These are phyloP conservation scores for Alosa alosa DNA, from an alignment of 2,113 vertebrate species.

Conservation along the genomic window DNA sequence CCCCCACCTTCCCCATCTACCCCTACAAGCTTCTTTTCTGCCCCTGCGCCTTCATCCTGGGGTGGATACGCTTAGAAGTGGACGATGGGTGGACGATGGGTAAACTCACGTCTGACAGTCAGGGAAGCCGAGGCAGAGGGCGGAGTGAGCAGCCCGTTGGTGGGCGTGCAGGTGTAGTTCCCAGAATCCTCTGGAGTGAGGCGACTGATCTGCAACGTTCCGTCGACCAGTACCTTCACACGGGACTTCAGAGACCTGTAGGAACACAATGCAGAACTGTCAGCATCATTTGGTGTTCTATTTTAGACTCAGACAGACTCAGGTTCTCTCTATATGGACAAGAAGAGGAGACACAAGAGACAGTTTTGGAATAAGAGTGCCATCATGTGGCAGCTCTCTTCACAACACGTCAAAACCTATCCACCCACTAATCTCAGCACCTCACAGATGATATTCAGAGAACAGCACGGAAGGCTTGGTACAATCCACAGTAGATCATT, in stretches of 20 bases:
- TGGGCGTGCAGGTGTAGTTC: conserved; percentile 86
- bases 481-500: not conserved
- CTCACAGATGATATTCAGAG: not conserved
- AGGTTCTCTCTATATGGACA: not conserved
- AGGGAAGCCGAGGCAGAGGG: conserved; percentile 85
- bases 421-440: not conserved
- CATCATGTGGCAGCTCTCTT: not conserved
- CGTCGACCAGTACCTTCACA: conserved; percentile 88
- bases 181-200: conserved; percentile 81
- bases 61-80: not conserved
- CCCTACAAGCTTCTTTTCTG: no score
- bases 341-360: not conserved
- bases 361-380: not conserved
- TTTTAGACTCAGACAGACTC: not conserved
- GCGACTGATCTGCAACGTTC: conserved; percentile 81
- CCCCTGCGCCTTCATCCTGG: no score
- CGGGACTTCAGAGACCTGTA: conserved; percentile 83
- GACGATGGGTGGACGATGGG: not conserved
- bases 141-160: conserved; percentile 81
- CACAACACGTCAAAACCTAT: not conserved
- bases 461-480: not conserved
- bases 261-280: not conserved
- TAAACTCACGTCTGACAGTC: conserved; percentile 84
- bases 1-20: no score
- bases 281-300: not conserved